Evolutionary conservation across 2,113 vertebrate species (phyloP).

Genomic region (Perca schrenkii): DNA sequence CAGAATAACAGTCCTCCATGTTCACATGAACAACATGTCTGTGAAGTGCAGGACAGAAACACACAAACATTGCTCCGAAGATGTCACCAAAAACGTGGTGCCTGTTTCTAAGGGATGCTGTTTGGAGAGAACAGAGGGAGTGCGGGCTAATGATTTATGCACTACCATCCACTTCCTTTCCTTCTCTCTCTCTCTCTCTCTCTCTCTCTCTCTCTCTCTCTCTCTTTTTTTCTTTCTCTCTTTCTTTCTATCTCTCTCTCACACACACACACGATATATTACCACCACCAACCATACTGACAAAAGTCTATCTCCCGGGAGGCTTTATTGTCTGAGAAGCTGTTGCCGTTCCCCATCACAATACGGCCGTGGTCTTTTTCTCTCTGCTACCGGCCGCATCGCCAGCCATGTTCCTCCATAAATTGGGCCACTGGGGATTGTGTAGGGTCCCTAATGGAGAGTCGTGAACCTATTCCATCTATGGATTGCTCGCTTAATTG

Average conservation of each 20-base stretch:
- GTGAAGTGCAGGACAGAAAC: neutral
- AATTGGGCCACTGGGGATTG: slow-evolving; percentile 60
- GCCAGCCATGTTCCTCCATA: slow-evolving; percentile 34
- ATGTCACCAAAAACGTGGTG: neutral
- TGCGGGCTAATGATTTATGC: neutral
- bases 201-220: neutral
- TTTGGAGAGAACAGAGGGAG: neutral
- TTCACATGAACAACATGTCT: neutral
- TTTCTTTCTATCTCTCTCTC: neutral
- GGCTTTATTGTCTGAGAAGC: slow-evolving; percentile 12
- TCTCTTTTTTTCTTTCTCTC: too few species aligned
- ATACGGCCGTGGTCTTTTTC: neutral
- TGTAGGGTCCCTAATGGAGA: slow-evolving; percentile 35
- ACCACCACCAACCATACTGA: slow-evolving; percentile 2
- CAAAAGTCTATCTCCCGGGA: slow-evolving; percentile 8
- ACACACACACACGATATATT: neutral
- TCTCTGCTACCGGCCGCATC: neutral
- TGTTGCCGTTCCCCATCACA: neutral
- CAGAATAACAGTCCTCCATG: too few species aligned
- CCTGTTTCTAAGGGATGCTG: neutral
- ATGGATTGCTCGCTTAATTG: slow-evolving; percentile 11
- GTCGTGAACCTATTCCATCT: slow-evolving; percentile 12
- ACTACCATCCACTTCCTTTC: neutral
- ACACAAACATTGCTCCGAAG: neutral
- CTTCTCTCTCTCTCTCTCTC: neutral